Evolutionary conservation across 2,888 invertebrate species (phyloP).

Genomic region (Andrena hattorfiana): DNA sequence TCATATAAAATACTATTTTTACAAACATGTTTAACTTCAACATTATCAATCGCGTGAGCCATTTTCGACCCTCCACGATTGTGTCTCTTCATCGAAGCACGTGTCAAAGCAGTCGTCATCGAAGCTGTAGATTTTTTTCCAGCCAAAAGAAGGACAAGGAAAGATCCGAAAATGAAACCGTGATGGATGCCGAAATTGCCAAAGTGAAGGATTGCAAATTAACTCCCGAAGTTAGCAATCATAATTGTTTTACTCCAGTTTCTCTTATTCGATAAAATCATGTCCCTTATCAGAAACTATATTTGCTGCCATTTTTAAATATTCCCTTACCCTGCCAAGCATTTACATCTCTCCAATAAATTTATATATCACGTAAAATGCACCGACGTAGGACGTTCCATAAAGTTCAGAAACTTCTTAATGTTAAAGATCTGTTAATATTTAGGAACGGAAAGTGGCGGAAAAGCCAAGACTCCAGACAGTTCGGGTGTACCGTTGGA

Average conservation of each 20-base stretch:
- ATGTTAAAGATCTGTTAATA: background rate
- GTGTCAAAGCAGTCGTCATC: slow-evolving; percentile 17
- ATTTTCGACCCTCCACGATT: slow-evolving; percentile 30
- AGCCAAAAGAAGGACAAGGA: slow-evolving; percentile 10
- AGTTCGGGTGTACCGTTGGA: slow-evolving; percentile 86
- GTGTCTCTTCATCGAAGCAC: slow-evolving; percentile 27
- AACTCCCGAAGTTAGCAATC: slow-evolving; percentile 53
- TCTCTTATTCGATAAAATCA: background rate
- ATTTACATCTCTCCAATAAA: no score
- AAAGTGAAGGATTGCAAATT: slow-evolving; percentile 51
- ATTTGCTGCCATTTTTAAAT: background rate
- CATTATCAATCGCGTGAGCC: slow-evolving; percentile 19
- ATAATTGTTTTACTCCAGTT: slow-evolving; percentile 5
- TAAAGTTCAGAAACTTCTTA: background rate
- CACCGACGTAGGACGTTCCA: background rate
- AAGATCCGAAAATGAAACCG: background rate
- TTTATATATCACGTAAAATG: background rate
- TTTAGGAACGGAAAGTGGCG: background rate
- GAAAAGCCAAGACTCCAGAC: slow-evolving; percentile 61
- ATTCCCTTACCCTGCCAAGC: background rate
- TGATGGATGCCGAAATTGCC: slow-evolving; percentile 24
- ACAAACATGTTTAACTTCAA: slow-evolving; percentile 47
- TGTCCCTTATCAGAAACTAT: background rate
- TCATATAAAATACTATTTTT: slow-evolving; percentile 19
- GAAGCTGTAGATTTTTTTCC: slow-evolving; percentile 35